Evolutionary conservation across 2,113 vertebrate species (phyloP), one percentile per base, ranked within the genome.

Genomic region (Pagrus major): DNA sequence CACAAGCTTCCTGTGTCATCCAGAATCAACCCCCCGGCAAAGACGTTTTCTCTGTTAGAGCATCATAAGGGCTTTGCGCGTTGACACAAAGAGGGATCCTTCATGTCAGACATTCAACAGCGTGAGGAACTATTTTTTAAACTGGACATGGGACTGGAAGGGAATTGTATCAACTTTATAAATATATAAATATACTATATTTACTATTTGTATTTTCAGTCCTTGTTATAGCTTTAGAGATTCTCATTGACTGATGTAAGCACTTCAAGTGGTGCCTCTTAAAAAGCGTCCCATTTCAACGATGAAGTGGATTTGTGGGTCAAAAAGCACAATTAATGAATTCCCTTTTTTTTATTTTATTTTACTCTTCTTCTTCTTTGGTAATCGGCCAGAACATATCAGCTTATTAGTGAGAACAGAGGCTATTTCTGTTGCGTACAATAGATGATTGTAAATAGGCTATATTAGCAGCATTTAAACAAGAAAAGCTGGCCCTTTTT

Each of bases 301-400:
- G 9, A 77, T 69, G 93, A 94, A 94, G 87, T 88, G 94, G 93
- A 85, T 91, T 86, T 88, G 89, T 88, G 92, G 92, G 93, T 94
- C 93, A 88, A 94, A 93, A 95, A 95, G 94, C 95, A 95, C 94
- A 95, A 95, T 88, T 85, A 76, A 71, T 70, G 79, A 84, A 76
- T 85, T 87, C 71, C 78, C 74, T 77, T 75, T 68, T 78, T 39
- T 42, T 74, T 39, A 42, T 77, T 83, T 88, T 41, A 12, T 78
- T 92, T 91, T 58, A 70, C 54, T 86, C 65, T 83, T 83, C 44
- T 83, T 83, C 44, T 80, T 71, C 66, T 88, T 88, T 90, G 76
- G 74, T 76, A 81, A 90, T 76, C 0, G 86, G 90, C 88, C 89
- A 85, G 88, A 86, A 84, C 87, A 89, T 89, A 90, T 91, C 81